These are phyloP conservation scores for Madoqua kirkii DNA, from an alignment of 2,113 vertebrate genomes.

Conservation along the genomic window DNA sequence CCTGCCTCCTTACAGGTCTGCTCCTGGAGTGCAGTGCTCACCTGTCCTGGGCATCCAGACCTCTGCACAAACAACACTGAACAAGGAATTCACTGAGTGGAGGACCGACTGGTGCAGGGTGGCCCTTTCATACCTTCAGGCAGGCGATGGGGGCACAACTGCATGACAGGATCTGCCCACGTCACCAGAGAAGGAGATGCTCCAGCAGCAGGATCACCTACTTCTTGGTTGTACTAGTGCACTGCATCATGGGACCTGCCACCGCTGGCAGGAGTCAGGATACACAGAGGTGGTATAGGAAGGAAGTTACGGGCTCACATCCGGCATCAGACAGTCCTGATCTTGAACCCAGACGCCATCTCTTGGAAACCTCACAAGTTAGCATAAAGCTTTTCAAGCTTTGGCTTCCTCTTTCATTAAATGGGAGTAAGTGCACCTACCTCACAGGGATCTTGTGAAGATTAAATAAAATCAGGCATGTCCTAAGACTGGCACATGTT, in stretches of 20 bases:
- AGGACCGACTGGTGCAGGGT: not conserved
- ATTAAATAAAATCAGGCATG: not conserved
- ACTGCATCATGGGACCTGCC: not conserved
- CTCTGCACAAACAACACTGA: not conserved
- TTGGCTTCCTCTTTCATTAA: not conserved
- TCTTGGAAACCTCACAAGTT: not conserved
- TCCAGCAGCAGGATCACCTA: not conserved
- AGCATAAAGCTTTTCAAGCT: not conserved
- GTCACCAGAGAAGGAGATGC: not conserved
- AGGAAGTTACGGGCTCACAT: not conserved
- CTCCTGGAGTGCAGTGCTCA: not conserved
- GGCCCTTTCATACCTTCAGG: not conserved
- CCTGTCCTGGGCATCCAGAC: not conserved
- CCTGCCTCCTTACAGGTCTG: not conserved
- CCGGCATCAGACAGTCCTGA: not conserved
- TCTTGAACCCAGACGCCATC: not conserved
- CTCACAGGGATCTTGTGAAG: not conserved
- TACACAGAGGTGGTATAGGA: not conserved
- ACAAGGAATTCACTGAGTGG: not conserved
- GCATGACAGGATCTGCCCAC: not conserved
- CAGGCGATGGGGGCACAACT: rapidly evolving
- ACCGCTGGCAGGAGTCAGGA: not conserved
- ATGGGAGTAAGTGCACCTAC: not conserved
- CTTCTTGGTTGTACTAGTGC: not conserved
- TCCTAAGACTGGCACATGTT: not conserved